Evolutionary conservation across 2,797 vertebrate species (phyloP).

Genomic region (Bufotes viridis): DNA sequence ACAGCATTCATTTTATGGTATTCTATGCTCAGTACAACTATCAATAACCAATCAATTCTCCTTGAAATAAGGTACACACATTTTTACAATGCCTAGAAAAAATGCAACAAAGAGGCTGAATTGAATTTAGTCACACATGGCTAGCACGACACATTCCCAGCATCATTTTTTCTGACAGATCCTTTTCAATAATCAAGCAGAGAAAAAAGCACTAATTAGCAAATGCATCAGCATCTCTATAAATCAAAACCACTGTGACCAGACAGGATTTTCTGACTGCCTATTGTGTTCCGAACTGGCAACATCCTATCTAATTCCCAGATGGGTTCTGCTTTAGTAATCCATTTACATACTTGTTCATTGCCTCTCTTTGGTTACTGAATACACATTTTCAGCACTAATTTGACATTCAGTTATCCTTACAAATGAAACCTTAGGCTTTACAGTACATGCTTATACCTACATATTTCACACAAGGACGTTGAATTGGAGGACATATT

Average conservation of each 20-base stretch:
- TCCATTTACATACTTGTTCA: constrained; percentile 58
- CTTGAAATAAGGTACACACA: constrained; percentile 53
- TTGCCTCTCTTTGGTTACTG: constrained; percentile 48
- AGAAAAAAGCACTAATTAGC: constrained; percentile 61
- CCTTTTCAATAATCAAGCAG: constrained; percentile 60
- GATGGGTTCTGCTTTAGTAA: constrained; percentile 60
- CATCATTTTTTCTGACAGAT: constrained; percentile 52
- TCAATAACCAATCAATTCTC: constrained; percentile 56
- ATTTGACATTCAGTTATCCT: constrained; percentile 62
- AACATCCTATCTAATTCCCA: constrained; percentile 64
- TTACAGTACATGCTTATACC: constrained; percentile 15
- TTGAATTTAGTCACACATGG: constrained; percentile 59
- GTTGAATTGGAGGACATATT: constrained; percentile 12
- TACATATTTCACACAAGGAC: constrained; percentile 16
- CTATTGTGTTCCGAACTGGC: constrained; percentile 62
- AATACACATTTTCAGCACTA: constrained; percentile 57
- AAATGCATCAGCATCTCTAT: constrained; percentile 38
- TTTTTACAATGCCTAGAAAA: constrained; percentile 51
- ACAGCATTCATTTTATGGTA: constrained; percentile 4
- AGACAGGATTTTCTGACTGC: constrained; percentile 59
- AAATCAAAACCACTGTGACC: constrained; percentile 56
- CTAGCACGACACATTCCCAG: constrained; percentile 31
- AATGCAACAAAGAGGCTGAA: constrained; percentile 43
- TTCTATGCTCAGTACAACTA: constrained; percentile 20
- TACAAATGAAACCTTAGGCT: constrained; percentile 44